A percentile compares a stretch with the other conserved stretches of the same genome.
Conservation (phyloP, 2,888 invertebrate species). For the Beris chalybata region DNA sequence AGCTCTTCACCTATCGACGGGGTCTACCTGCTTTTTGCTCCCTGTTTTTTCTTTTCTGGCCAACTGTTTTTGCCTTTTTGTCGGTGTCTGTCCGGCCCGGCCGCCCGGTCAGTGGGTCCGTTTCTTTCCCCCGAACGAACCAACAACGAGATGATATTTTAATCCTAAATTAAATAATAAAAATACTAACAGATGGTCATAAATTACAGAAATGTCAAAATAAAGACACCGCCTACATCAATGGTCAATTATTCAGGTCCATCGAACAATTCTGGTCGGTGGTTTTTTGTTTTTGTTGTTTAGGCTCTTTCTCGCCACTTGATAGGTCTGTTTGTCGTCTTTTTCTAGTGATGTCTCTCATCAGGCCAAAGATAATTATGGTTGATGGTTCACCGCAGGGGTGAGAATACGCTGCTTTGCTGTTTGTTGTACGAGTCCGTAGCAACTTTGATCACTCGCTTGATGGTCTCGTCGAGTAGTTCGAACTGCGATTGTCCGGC, state of each 20-base stretch:
- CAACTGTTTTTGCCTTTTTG: not conserved
- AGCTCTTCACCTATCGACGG: conserved; percentile 6
- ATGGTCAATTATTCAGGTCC: conserved; percentile 43
- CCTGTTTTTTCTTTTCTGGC: not conserved
- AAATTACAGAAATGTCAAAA: conserved; percentile 45
- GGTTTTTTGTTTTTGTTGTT: conserved; percentile 1
- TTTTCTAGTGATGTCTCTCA: not conserved
- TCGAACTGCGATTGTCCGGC: too few relatives aligned
- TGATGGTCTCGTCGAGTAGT: too few relatives aligned
- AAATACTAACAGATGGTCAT: conserved; percentile 44
- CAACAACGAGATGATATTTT: conserved; percentile 33
- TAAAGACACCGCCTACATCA: conserved; percentile 45
- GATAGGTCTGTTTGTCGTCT: not conserved
- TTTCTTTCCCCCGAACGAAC: not conserved
- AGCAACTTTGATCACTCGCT: too few relatives aligned
- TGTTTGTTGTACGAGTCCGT: not conserved
- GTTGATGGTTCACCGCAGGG: conserved; percentile 2
- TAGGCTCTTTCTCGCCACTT: not conserved
- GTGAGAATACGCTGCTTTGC: conserved; percentile 2
- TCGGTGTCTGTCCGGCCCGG: conserved; percentile 3
- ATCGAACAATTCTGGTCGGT: conserved; percentile 16
- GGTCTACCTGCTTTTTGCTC: too few relatives aligned
- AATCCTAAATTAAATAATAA: conserved; percentile 39
- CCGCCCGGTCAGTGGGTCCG: not conserved
- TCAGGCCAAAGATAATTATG: conserved; percentile 2